These are phyloP conservation scores for Catharus minimus DNA, from an alignment of 2,113 vertebrate genomes.

Conservation along the genomic window DNA sequence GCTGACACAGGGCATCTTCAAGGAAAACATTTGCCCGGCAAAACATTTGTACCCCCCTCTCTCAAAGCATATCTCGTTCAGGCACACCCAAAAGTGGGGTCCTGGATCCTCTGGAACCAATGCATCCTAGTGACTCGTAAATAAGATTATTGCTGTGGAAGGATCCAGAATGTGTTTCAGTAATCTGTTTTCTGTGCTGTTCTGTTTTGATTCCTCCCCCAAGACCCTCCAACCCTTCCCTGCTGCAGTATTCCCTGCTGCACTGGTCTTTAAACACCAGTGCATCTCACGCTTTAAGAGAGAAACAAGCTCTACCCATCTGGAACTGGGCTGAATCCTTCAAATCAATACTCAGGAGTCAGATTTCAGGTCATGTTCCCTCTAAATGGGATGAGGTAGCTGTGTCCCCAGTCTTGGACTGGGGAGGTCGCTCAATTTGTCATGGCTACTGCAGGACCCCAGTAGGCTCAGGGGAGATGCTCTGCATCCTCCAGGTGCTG, in stretches of 20 bases:
- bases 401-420: neutral
- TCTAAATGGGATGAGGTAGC: neutral
- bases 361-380: no score
- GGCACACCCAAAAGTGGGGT: neutral
- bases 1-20: neutral
- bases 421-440: neutral
- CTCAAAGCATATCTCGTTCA: neutral
- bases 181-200: neutral
- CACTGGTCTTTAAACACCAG: accelerated
- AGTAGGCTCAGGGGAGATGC: accelerated
- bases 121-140: neutral
- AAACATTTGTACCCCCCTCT: neutral
- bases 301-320: neutral
- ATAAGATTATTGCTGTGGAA: neutral
- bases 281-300: accelerated
- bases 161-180: neutral
- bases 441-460: accelerated
- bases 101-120: neutral
- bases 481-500: neutral
- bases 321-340: neutral
- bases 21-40: slow-evolving; percentile 33
- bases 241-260: neutral
- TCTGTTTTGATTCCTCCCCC: neutral
- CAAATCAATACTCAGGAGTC: neutral
- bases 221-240: neutral